phyloP scores from a whole-genome alignment of 2,113 vertebrate species.

The Columba livia region DNA sequence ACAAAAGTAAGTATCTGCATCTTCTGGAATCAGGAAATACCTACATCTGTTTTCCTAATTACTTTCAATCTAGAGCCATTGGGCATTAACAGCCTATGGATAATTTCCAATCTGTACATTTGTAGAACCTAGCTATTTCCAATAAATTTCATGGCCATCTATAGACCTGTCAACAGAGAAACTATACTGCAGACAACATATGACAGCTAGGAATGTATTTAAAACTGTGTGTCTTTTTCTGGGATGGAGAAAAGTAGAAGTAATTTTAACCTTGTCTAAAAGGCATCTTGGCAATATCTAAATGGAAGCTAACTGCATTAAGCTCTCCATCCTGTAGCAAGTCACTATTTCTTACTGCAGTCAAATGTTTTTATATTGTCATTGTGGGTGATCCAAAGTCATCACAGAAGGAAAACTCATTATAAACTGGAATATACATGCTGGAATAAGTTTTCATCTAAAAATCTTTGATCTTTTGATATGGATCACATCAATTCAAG shows the following conservation, averaged over 20 bases:
- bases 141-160: background rate
- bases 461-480: background rate
- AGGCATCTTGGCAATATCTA: background rate
- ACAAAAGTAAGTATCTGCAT: background rate
- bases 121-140: background rate
- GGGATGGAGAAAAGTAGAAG: background rate
- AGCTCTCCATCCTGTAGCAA: background rate
- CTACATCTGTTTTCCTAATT: background rate
- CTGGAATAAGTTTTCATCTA: background rate
- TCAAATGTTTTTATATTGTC: background rate
- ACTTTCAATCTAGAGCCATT: background rate
- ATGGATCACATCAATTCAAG: background rate
- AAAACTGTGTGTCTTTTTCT: background rate
- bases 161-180: background rate
- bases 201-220: background rate
- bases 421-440: background rate
- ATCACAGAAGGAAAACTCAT: background rate
- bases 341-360: background rate
- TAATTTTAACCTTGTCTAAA: background rate
- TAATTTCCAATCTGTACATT: background rate
- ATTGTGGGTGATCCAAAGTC: background rate
- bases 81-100: background rate
- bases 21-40: background rate
- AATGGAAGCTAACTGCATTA: background rate
- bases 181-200: background rate